Conservation (phyloP, 2,113 vertebrate genomes). For the Pygoscelis adeliae region DNA sequence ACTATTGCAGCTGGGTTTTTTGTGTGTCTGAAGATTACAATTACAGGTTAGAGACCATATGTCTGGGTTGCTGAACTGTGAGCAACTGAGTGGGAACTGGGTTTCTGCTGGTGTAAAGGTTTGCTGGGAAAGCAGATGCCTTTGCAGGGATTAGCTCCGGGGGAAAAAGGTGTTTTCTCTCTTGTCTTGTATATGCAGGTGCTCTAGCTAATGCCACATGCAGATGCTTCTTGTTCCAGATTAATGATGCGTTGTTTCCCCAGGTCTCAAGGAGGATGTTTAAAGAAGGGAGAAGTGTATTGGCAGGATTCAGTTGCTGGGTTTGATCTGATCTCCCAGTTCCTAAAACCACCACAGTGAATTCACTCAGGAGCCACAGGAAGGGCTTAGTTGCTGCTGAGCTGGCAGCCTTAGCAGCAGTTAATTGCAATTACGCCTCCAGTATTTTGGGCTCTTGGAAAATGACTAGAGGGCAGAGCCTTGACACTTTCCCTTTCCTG, state of each 20-base stretch:
- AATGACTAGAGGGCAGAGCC: neutral
- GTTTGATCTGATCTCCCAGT: neutral
- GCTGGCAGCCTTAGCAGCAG: neutral
- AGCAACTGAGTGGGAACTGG: neutral
- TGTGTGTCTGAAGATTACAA: neutral
- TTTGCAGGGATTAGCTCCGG: neutral
- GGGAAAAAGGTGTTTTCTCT: conserved; percentile 2
- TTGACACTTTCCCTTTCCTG: neutral
- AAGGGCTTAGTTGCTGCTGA: neutral
- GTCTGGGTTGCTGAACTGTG: neutral
- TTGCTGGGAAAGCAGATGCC: conserved; percentile 4
- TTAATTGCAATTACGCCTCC: neutral
- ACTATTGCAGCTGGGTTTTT: neutral
- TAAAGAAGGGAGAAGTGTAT: neutral
- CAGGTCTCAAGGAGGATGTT: neutral
- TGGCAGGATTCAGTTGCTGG: neutral
- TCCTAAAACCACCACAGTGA: neutral
- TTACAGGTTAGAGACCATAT: neutral
- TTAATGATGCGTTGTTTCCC: neutral
- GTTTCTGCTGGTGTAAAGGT: neutral
- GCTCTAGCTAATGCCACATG: neutral
- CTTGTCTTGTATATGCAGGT: neutral
- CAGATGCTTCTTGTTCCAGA: neutral
- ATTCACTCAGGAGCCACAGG: neutral
- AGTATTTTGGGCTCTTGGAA: neutral